Evolutionary conservation across 2,888 invertebrate species (phyloP).

Genomic region (Thera obeliscata): DNA sequence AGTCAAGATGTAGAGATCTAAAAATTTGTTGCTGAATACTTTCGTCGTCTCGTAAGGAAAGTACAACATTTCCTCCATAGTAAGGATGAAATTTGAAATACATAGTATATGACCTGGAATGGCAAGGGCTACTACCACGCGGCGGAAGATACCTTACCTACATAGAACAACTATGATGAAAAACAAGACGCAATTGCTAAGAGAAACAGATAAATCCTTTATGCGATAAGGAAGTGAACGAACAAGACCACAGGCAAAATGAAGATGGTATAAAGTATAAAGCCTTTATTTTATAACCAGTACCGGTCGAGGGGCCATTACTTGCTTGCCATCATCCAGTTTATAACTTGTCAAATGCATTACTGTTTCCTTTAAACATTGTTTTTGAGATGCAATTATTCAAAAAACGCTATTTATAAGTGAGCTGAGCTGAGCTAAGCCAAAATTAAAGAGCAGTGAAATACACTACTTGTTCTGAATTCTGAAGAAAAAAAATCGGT

Average conservation of each 20-base stretch:
- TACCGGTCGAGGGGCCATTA: slow-evolving; percentile 27
- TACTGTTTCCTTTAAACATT: slow-evolving; percentile 30
- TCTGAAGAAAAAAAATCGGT: too few relatives aligned
- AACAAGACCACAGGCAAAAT: slow-evolving; percentile 28
- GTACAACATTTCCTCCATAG: too few relatives aligned
- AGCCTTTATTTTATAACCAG: slow-evolving; percentile 29
- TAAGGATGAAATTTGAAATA: too few relatives aligned
- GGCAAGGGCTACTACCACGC: too few relatives aligned
- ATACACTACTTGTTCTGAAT: too few relatives aligned
- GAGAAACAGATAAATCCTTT: slow-evolving; percentile 5
- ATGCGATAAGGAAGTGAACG: slow-evolving; percentile 36
- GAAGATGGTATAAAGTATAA: slow-evolving; percentile 32
- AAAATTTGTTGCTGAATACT: too few relatives aligned
- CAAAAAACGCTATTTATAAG: not conserved
- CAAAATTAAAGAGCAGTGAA: too few relatives aligned
- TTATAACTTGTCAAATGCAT: slow-evolving; percentile 34
- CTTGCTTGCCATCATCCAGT: slow-evolving; percentile 35
- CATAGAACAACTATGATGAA: not conserved
- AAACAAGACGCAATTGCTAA: slow-evolving; percentile 1
- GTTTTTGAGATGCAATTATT: slow-evolving; percentile 20
- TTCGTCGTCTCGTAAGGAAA: too few relatives aligned
- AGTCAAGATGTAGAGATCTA: too few relatives aligned
- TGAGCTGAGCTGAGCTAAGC: too few relatives aligned
- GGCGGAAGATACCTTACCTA: too few relatives aligned
- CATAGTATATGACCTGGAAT: too few relatives aligned